Evolutionary conservation across 2,113 vertebrate species (phyloP).

Genomic region (Ellobius talpinus): DNA sequence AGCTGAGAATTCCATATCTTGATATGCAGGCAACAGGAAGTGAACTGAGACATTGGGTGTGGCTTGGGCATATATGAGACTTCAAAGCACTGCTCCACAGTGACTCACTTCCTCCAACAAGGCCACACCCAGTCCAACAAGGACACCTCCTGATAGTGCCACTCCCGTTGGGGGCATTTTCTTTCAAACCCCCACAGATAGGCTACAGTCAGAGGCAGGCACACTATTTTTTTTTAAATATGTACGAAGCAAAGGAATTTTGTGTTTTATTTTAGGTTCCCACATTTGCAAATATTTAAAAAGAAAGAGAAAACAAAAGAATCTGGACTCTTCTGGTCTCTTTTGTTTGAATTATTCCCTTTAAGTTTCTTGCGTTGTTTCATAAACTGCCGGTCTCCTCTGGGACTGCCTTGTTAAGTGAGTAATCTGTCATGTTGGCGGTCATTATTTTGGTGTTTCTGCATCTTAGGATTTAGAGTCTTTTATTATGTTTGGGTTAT

Average conservation of each 20-base stretch:
- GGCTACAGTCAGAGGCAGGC: not conserved
- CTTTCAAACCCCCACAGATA: not conserved
- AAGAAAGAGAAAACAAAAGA: not conserved
- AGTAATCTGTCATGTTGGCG: not conserved
- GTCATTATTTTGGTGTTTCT: conserved; percentile 37
- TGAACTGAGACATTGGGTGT: not conserved
- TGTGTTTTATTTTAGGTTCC: not conserved
- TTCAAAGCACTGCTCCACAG: not conserved
- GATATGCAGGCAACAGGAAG: not conserved
- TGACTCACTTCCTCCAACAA: not conserved
- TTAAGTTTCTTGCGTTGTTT: conserved; percentile 27
- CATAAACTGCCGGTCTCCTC: not conserved
- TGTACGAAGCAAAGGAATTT: not conserved
- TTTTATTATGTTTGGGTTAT: not conserved
- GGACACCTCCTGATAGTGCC: not conserved
- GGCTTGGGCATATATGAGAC: not conserved
- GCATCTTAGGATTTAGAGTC: not conserved
- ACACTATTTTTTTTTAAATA: not conserved
- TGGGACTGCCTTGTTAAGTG: not conserved
- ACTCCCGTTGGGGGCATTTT: not conserved
- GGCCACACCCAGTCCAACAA: not conserved
- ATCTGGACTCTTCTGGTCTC: not conserved
- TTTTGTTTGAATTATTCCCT: conserved; percentile 45
- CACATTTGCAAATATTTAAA: not conserved
- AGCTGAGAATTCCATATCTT: not conserved